These are phyloP conservation scores for Andrena hattorfiana DNA, from an alignment of 2,888 invertebrate genomes.

Conservation along the genomic window DNA sequence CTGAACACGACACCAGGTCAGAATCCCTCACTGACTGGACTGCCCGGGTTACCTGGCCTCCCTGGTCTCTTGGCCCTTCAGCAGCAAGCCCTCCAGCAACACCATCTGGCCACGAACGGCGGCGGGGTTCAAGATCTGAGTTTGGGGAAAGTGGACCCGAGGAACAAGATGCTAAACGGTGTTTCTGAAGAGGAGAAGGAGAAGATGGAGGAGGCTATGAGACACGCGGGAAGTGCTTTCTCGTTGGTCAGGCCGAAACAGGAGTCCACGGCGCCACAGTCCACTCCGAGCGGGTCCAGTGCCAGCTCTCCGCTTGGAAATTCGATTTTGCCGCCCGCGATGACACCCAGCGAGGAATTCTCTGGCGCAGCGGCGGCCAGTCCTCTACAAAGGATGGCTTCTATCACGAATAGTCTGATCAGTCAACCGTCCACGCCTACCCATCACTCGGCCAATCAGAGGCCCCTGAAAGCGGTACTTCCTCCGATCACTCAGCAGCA, in stretches of 20 bases:
- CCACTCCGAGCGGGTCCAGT: slow-evolving; percentile 90
- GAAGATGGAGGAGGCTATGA: slow-evolving; percentile 89
- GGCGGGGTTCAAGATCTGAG: slow-evolving; percentile 92
- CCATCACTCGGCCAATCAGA: slow-evolving; percentile 93
- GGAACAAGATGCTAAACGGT: slow-evolving; percentile 88
- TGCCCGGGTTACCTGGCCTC: slow-evolving; percentile 87
- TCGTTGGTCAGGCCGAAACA: slow-evolving; percentile 94
- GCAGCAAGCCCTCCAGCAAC: slow-evolving; percentile 88
- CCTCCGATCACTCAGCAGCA: slow-evolving; percentile 99
- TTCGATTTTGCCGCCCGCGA: slow-evolving; percentile 93
- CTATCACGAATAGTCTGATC: slow-evolving; percentile 98
- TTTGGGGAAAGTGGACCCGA: slow-evolving; percentile 88
- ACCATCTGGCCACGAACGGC: slow-evolving; percentile 83
- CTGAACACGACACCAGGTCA: slow-evolving; percentile 88
- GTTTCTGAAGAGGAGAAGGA: slow-evolving; percentile 90
- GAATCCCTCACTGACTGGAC: slow-evolving; percentile 85
- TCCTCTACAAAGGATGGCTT: slow-evolving; percentile 98
- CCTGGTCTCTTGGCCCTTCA: slow-evolving; percentile 91
- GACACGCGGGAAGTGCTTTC: slow-evolving; percentile 94
- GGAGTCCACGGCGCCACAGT: slow-evolving; percentile 89
- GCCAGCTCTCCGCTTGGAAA: slow-evolving; percentile 94
- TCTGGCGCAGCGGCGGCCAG: slow-evolving; percentile 93
- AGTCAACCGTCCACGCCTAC: slow-evolving; percentile 95
- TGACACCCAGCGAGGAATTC: slow-evolving; percentile 93
- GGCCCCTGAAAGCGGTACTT: slow-evolving; percentile 97